Percentiles rank a stretch among this genome's conserved stretches.
These are phyloP conservation scores for Eristalis arbustorum DNA, from an alignment of 2,888 invertebrate genomes.

Conservation along the genomic window DNA sequence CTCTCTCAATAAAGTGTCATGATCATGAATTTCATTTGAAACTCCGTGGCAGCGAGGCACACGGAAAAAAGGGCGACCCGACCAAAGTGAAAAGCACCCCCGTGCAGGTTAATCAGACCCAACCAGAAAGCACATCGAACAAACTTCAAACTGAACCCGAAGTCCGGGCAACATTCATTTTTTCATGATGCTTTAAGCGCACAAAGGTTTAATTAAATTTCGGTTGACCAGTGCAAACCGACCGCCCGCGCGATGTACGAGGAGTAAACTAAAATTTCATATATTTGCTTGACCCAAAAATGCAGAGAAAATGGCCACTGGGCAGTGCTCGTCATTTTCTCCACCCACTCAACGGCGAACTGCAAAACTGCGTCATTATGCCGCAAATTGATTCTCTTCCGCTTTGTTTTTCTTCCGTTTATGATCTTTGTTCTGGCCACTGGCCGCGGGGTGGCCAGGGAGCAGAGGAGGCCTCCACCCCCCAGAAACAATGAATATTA, in stretches of 20 bases:
- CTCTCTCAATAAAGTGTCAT: too few species aligned
- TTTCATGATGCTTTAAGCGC: neutral
- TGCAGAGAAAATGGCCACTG: neutral
- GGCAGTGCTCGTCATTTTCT: neutral
- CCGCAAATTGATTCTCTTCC: conserved; percentile 34
- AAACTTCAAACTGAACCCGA: neutral
- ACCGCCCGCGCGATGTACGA: neutral
- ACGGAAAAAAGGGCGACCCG: too few species aligned
- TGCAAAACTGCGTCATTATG: neutral
- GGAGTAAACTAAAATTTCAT: conserved; percentile 6
- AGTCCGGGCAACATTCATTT: neutral
- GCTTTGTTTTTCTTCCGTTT: conserved; percentile 32
- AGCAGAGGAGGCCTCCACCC: neutral
- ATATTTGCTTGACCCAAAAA: conserved; percentile 48
- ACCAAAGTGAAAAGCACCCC: too few species aligned
- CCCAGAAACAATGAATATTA: conserved; percentile 32
- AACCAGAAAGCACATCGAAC: neutral
- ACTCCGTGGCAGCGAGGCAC: too few species aligned
- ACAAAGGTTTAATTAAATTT: conserved; percentile 41
- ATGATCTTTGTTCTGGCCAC: conserved; percentile 26
- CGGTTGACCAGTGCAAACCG: conserved; percentile 23
- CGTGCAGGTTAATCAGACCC: neutral
- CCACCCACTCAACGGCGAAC: neutral
- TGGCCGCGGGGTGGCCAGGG: too few species aligned
- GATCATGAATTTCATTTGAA: too few species aligned